Conservation (phyloP, 2,113 vertebrate species). For the Anhinga anhinga region DNA sequence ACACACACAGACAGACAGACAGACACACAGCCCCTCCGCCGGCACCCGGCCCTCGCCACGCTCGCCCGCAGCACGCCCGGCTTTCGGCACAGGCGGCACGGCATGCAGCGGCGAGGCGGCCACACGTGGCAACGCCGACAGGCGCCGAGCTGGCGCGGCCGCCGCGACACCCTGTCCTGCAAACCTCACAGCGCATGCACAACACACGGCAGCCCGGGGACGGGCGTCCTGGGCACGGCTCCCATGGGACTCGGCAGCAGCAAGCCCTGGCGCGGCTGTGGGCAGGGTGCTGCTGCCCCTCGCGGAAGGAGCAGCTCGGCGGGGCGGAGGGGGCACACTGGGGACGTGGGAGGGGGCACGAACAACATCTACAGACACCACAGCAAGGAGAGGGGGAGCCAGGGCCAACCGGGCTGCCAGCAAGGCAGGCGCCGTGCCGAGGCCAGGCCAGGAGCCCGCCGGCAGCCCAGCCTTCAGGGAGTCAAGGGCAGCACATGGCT, state of each 20-base stretch:
- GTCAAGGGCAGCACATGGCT: background rate
- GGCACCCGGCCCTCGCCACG: background rate
- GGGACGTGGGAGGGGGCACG: background rate
- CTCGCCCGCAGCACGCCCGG: fast-evolving
- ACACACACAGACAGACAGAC: too few relatives aligned
- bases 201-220: background rate
- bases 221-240: too few relatives aligned
- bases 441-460: fast-evolving
- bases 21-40: background rate
- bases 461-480: background rate
- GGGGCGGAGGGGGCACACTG: too few relatives aligned
- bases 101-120: background rate
- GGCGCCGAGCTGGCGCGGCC: fast-evolving
- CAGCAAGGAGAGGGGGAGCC: background rate
- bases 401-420: background rate
- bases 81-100: background rate
- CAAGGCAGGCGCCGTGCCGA: background rate
- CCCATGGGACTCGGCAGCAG: background rate
- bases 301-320: background rate
- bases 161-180: background rate
- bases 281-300: background rate
- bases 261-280: fast-evolving
- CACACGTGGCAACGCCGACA: fast-evolving
- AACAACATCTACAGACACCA: constrained; percentile 27
- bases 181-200: background rate